phyloP scores from a whole-genome alignment of 2,113 vertebrate genomes.

The Haemorhous mexicanus region DNA sequence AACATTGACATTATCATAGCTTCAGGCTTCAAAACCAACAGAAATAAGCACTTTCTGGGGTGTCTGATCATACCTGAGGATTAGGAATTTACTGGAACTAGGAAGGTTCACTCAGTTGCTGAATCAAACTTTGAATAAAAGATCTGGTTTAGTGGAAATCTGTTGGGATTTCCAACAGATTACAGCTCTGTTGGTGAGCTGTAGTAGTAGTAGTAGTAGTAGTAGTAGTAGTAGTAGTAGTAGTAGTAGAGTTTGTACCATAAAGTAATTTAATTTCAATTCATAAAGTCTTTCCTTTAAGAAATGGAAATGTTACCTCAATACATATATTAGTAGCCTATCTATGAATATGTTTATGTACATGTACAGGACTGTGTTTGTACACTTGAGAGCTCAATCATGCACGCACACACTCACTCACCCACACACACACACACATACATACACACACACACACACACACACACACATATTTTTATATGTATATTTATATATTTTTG shows the following conservation, averaged over 20 bases:
- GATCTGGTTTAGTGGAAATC: background rate
- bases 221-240: background rate
- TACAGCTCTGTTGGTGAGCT: too few relatives aligned
- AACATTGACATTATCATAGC: accelerated
- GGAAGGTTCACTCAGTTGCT: background rate
- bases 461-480: background rate
- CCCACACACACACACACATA: background rate
- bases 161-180: too few relatives aligned
- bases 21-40: background rate
- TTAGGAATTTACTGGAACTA: background rate
- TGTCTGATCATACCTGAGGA: background rate
- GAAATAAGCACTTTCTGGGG: background rate
- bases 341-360: background rate
- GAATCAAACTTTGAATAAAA: background rate
- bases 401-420: background rate
- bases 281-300: background rate
- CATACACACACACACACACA: background rate
- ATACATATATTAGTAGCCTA: background rate
- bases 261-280: background rate
- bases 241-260: background rate
- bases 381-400: background rate
- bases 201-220: too few relatives aligned
- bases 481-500: background rate
- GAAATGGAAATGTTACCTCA: background rate
- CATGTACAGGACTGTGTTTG: background rate